Percentiles rank a stretch among this genome's conserved stretches.
phyloP scores from a whole-genome alignment of 2,888 invertebrate genomes.

The Melangyna quadrimaculata region DNA sequence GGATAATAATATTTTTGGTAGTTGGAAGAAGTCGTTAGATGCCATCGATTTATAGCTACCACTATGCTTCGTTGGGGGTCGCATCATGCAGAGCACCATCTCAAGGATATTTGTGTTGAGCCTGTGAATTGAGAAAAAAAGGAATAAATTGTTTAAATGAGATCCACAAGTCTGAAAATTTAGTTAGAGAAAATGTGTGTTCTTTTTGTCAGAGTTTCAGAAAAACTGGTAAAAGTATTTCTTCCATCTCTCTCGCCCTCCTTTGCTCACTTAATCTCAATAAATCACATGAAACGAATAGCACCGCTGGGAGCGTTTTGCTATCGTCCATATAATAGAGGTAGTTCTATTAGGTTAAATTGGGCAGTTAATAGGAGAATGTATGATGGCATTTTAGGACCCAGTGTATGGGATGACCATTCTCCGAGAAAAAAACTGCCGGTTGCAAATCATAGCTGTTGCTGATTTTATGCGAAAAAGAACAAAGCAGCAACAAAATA shows the following conservation, averaged over 20 bases:
- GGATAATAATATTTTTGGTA: slow-evolving; percentile 38
- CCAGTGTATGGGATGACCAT: slow-evolving; percentile 9
- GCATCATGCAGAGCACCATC: slow-evolving; percentile 33
- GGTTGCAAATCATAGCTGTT: slow-evolving; percentile 50
- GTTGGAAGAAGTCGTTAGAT: slow-evolving; percentile 25
- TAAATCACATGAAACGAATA: slow-evolving; percentile 66
- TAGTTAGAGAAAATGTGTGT: slow-evolving; percentile 21
- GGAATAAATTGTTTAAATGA: slow-evolving; percentile 26
- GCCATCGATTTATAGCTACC: slow-evolving; percentile 54
- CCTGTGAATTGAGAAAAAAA: slow-evolving; percentile 42
- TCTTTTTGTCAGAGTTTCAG: neutral
- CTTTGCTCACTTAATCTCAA: slow-evolving; percentile 21
- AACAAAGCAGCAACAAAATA: neutral
- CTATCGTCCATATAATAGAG: slow-evolving; percentile 59
- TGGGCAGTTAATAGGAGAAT: slow-evolving; percentile 69
- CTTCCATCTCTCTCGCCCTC: neutral
- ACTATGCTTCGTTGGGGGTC: slow-evolving; percentile 20
- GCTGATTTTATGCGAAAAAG: slow-evolving; percentile 41
- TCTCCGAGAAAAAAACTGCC: neutral
- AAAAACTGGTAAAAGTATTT: neutral
- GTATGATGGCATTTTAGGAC: slow-evolving; percentile 55
- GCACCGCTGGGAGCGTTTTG: slow-evolving; percentile 68
- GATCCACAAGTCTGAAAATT: slow-evolving; percentile 31
- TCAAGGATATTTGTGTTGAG: slow-evolving; percentile 35
- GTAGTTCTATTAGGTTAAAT: slow-evolving; percentile 71